Conservation (phyloP, 1,140 invertebrate species). For the Metaphire vulgaris region DNA sequence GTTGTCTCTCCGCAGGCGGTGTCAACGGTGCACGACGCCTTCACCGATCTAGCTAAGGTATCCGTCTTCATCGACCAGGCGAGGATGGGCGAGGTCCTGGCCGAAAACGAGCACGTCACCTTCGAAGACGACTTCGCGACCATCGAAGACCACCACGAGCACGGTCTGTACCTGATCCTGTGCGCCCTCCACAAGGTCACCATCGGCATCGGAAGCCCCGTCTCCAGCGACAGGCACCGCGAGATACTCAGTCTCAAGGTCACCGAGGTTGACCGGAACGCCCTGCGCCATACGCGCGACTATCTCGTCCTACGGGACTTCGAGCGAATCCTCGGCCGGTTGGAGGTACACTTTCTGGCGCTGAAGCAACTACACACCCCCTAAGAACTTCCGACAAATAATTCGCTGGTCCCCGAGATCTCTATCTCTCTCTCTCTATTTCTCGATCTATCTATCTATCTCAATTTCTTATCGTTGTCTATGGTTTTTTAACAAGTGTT, state of each 20-base stretch:
- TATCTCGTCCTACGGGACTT: constrained; percentile 18
- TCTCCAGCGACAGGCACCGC: constrained; percentile 1
- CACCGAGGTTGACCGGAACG: neutral
- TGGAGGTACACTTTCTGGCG: neutral
- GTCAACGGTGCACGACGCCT: constrained; percentile 2
- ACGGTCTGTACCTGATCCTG: constrained; percentile 12
- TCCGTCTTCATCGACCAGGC: constrained; percentile 20
- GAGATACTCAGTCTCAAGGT: constrained; percentile 9
- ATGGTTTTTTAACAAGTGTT: no score
- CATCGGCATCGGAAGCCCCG: neutral
- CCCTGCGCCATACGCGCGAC: constrained; percentile 8
- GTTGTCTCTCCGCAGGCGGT: no score
- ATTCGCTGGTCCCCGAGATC: no score
- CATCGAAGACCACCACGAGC: constrained; percentile 7
- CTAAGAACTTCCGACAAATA: no score
- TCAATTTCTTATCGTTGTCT: no score
- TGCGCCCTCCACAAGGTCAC: constrained; percentile 13
- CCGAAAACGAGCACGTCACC: neutral
- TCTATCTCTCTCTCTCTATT: no score
- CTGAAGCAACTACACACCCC: neutral
- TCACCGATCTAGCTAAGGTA: constrained; percentile 7
- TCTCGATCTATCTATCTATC: no score
- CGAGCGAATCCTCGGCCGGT: constrained; percentile 5
- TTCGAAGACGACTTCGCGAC: constrained; percentile 12
- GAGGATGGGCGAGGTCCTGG: constrained; percentile 11